Evolutionary conservation across 2,888 invertebrate genomes (phyloP), one percentile per base, ranked within the genome.

Genomic region (Venustoraphidia nigricollis): DNA sequence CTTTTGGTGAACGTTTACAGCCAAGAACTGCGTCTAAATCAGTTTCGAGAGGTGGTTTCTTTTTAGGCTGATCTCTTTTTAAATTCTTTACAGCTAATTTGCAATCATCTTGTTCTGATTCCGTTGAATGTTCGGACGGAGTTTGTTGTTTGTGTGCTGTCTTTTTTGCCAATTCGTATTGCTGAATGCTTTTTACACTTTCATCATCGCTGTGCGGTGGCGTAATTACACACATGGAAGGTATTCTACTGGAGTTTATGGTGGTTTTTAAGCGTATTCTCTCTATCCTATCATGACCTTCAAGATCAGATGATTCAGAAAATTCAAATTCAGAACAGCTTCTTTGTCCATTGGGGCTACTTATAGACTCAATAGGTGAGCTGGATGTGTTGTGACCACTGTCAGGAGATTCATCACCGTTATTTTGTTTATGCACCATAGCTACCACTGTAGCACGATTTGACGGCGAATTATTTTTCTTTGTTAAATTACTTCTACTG

Each of bases 141-240:
- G 27, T 27, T 27, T 27, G 27, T 27, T 27, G 27, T 27, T 27
- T 27, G 27, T 27, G 27, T 27, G 27, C 6, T 27, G 3, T 27
- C 34, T 44, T 54, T 40, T 35, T 50, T 38, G 36, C 39, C 9
- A 47, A 53, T 48, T 45, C 41, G 27, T 45, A 51, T 42, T 27
- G 51, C 44, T 53, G 53, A 34, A 45, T 60, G 52, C 62, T 70
- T 58, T 57, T 64, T 51, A 76, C 73, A 54, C 79, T 80, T 63
- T 91, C 91, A 59, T 91, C 91, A 57, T 91, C 91, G 53, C 89
- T 90, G 52, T 84, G 83, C 0, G 83, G 81, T 5, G 91, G 90
- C 11, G 91, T 91, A 45, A 91, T 89, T 3, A 89, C 88, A 65
- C 91, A 92, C 83, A 92, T 86, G 6, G 91, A 90, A 1, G 92